Conservation (phyloP, 2,113 vertebrate species). For the Cryptomyrus ogoouensis region DNA sequence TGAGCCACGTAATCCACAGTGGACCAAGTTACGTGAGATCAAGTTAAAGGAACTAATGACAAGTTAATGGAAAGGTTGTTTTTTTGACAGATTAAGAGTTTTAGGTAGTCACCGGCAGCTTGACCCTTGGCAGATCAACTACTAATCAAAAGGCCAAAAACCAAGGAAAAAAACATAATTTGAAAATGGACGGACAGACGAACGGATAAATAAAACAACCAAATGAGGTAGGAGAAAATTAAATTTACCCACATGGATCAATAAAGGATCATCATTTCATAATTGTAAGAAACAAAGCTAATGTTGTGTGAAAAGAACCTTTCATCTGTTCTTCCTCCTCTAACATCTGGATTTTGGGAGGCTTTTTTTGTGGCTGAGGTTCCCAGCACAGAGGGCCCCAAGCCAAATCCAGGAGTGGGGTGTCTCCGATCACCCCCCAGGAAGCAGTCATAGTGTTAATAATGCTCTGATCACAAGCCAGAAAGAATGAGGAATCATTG, state of each 20-base stretch:
- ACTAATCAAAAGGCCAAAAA: neutral
- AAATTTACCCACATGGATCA: neutral
- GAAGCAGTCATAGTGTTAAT: conserved; percentile 6
- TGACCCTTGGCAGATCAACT: neutral
- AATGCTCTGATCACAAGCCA: conserved; percentile 14
- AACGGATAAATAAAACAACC: neutral
- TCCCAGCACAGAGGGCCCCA: neutral
- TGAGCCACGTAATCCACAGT: neutral
- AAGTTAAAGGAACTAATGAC: neutral
- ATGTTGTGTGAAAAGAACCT: conserved; percentile 8
- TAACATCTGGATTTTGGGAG: neutral
- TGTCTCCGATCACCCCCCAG: neutral
- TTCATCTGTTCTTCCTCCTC: conserved; percentile 1
- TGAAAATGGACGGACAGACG: neutral
- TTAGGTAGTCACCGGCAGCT: neutral
- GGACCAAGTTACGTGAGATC: neutral
- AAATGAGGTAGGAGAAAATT: neutral
- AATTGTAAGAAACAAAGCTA: conserved; percentile 2
- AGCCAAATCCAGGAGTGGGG: neutral
- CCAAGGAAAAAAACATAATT: neutral
- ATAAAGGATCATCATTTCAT: neutral
- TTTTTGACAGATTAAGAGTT: conserved; percentile 5
- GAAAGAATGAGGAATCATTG: neutral
- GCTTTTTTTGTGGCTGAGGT: neutral
- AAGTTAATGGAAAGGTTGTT: neutral